Evolutionary conservation across 2,888 invertebrate genomes (phyloP), one percentile per base, ranked within the genome.

Genomic region (Pegoplata infirma): DNA sequence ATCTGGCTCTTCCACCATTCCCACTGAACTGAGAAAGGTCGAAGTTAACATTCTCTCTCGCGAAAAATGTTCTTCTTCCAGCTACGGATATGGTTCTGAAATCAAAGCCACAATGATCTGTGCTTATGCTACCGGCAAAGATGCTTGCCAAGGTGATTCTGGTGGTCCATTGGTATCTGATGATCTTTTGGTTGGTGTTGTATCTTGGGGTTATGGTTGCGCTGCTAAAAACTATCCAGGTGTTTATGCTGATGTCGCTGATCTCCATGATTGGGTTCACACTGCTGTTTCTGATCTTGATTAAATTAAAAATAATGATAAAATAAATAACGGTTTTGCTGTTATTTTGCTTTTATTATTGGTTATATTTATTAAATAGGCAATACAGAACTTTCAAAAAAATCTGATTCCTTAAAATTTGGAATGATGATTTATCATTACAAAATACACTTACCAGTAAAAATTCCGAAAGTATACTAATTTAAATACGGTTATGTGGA

Each of bases 11-110:
- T 82, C 77, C 1, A 81, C 85, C 2, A 55, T 64, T 5, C 46
- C 80, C 5, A 71, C 85, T 1, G 91, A 91, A 84, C 89, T 87
- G 59, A 91, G 90, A 0, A 51, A 87, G 10, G 88, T 92, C 0
- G 88, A 90, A 0, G 90, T 90, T 81, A 59, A 49, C 0, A 82
- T 82, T 44, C 87, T 91, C 1, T 89, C 84, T 76, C 85, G 88
- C 0, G 67, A 82, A 0, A 81, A 84, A 0, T 93, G 93, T 77
- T 75, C 67, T 32, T 84, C 83, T 0, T 75, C 83, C 0, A 89
- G 89, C 0, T 93, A 92, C 73, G 80, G 84, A 0, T 86, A 87
- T 58, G 86, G 86, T 0, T 44, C 44, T 0, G 40, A 51, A 0
- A 77, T 86, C 17, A 76, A 32, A 19, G 8, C 56, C 0, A 82